Conservation (phyloP, 2,888 invertebrate species). For the Erebia epiphron region DNA sequence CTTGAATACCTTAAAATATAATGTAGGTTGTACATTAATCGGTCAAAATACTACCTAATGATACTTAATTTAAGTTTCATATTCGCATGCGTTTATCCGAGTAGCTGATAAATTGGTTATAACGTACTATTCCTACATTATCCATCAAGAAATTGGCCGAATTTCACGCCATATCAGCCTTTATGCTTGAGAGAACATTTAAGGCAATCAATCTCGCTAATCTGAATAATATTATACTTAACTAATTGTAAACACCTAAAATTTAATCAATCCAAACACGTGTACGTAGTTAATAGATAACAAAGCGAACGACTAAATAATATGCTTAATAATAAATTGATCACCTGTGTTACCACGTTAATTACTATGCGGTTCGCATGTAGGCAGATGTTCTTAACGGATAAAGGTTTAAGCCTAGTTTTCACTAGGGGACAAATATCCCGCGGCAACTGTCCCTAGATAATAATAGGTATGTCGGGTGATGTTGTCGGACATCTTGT, state of each 20-base stretch:
- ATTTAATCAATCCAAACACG: slow-evolving; percentile 14
- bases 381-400: background rate
- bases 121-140: background rate
- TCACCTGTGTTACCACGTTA: background rate
- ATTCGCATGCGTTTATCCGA: background rate
- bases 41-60: background rate
- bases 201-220: slow-evolving; percentile 8
- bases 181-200: slow-evolving; percentile 12
- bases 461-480: too few species aligned
- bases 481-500: too few species aligned
- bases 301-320: slow-evolving; percentile 14
- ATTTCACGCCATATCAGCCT: slow-evolving; percentile 1
- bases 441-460: too few species aligned
- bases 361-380: background rate
- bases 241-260: slow-evolving; percentile 16
- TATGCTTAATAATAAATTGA: background rate
- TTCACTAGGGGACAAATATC: too few species aligned
- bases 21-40: too few species aligned
- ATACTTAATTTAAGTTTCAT: background rate
- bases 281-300: slow-evolving; percentile 12
- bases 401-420: background rate
- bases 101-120: background rate
- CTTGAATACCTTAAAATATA: too few species aligned
- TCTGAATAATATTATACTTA: slow-evolving; percentile 13
- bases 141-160: background rate